Evolutionary conservation across 2,797 vertebrate genomes (phyloP), one percentile per base, ranked within the genome.

Genomic region (Alauda arvensis): DNA sequence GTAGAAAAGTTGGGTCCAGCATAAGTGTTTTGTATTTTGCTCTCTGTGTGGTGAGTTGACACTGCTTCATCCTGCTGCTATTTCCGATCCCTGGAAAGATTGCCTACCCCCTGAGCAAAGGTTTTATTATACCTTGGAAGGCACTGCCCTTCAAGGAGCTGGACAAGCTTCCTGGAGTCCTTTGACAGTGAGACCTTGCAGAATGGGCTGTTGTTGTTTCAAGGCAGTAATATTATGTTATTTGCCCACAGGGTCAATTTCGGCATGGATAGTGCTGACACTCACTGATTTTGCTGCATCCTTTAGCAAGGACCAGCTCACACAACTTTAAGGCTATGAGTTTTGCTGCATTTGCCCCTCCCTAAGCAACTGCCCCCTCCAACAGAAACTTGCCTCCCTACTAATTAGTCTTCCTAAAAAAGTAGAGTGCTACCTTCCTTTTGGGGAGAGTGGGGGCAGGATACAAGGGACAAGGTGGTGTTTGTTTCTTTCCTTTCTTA

Each of bases 381-480:
- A 12, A 40, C 10, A 55, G 57, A 66, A 84, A 33, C 8, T 57
- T 66, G 3, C 12, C 55, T 62, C 10, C 3, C 7, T 16, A 40
- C 4, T 87, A 23, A 12, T 49, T 59, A 34, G 40, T 46, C 6
- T 6, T 18, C 33, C 29, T 3, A 9, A 39, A 69, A 70, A 67
- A 12, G 9, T 7, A 24, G 19, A 61, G 13, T 29, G 17, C 12
- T 42, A 26, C 11, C 5, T 39, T 6, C 3, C 3, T 45, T 74
- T 23, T 46, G 17, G 5, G 4, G 3, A 5, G 5, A 40, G 10
- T 34, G 3, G 8, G 14, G 20, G 9, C 6, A 57, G n/a, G 19
- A 29, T 57, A 17, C n/a, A 45, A 45, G 24, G 12, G n/a, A 18
- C 1, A 3, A 28, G 6, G 5, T 2, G 0, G 1, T 63, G 16